phyloP scores from a whole-genome alignment of 2,113 vertebrate genomes.

The Microcebus ravelobensis region DNA sequence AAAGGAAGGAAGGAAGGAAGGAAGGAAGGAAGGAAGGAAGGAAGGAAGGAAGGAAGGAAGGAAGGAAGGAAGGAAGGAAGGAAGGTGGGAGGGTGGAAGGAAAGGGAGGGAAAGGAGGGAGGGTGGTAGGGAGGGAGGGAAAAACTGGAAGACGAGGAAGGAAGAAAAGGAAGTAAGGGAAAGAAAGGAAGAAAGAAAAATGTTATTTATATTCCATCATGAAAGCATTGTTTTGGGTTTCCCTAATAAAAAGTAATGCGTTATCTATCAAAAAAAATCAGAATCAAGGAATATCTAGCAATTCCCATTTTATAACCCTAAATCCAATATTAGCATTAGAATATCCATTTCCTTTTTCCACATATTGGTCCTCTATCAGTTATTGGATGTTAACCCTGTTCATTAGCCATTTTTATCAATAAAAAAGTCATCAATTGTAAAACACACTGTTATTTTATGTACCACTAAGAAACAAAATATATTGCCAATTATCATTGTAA shows the following conservation, averaged over 20 bases:
- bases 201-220: neutral
- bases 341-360: neutral
- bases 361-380: neutral
- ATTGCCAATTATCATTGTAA: neutral
- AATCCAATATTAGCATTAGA: neutral
- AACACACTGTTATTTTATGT: neutral
- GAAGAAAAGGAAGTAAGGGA: too few species aligned
- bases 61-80: too few species aligned
- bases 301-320: neutral
- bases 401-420: neutral
- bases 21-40: accelerated
- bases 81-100: too few species aligned
- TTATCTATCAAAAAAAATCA: neutral
- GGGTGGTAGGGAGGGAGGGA: too few species aligned
- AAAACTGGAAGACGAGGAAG: accelerated
- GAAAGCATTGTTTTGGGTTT: neutral
- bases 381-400: neutral
- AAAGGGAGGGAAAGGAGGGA: too few species aligned
- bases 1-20: too few species aligned
- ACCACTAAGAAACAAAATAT: neutral
- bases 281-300: neutral
- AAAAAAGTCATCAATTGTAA: neutral
- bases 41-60: too few species aligned
- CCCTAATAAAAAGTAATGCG: neutral
- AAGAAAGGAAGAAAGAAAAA: neutral